Conservation (phyloP, 1,140 invertebrate genomes). For the Bombus cullumanus region DNA sequence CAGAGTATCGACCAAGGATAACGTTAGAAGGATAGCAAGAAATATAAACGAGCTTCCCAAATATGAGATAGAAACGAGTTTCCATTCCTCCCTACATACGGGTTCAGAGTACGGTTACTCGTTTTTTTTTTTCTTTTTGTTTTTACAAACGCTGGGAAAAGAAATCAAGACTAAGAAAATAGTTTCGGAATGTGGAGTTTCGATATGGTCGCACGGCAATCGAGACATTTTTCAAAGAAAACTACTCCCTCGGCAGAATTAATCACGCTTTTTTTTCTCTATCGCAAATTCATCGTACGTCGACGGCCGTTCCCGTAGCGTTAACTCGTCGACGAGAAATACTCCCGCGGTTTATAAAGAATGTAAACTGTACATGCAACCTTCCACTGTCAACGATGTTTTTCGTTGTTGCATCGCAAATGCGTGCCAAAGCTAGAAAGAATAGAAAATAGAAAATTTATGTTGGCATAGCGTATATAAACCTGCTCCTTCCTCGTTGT, state of each 20-base stretch:
- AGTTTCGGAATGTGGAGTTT: neutral
- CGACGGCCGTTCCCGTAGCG: constrained; percentile 20
- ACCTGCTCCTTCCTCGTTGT: constrained; percentile 25
- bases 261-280: constrained; percentile 54
- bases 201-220: constrained; percentile 32
- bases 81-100: neutral
- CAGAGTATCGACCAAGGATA: constrained; percentile 58
- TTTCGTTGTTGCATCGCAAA: constrained; percentile 27
- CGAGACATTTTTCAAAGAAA: constrained; percentile 56
- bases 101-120: neutral
- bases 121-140: neutral
- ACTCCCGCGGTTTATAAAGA: neutral
- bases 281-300: constrained; percentile 37
- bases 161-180: constrained; percentile 19
- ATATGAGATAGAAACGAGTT: constrained; percentile 28
- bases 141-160: neutral
- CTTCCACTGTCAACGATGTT: neutral
- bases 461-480: constrained; percentile 11
- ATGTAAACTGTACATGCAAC: neutral
- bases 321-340: constrained; percentile 26
- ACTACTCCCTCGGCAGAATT: constrained; percentile 55
- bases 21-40: constrained; percentile 59
- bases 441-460: constrained; percentile 66
- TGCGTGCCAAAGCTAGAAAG: neutral
- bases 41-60: constrained; percentile 19